Base-by-base conservation (phyloP, 2,888 invertebrate species). In the Dinocampus coccinellae region DNA sequence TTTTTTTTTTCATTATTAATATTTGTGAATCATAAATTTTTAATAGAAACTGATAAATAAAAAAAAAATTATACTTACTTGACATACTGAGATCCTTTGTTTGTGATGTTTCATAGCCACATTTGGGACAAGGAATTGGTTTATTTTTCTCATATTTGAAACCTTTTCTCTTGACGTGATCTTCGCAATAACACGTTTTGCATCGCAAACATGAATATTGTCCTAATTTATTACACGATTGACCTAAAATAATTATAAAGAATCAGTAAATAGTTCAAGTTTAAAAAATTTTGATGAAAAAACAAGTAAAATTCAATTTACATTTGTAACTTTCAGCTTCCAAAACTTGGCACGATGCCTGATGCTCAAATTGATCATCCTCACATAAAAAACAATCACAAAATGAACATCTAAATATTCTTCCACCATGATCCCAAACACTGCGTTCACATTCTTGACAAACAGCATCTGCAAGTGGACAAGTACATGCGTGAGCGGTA, bases 331-430 rank as follows among this genome's bases (percentile, higher is more conserved):
- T 97, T 88, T 98, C 98, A 0, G 97, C 93, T 85, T 98, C 98
- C 6, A 98, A 89, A 72, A 97, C 95, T 90, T 98, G 97, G 86
- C 97, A 98, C 0, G 95, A 96, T 3, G 98, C 98, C 89, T 98
- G 98, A 89, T 98, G 98, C 88, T 98, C 98, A 89, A 97, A 97
- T 88, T 97, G 97, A 88, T 97, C 97, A 88, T 97, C 97, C 89
- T 97, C 97, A 87, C 98, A 98, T 3, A 95, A 89, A 84, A 92
- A 97, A 61, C 93, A 95, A 79, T 92, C 90, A 86, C 98, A 98
- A 89, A 95, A 98, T 36, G 95, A 95, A 86, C 98, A 98, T 80
- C 93, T 93, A 87, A 96, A 98, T 79, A 96, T 93, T 67, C 96
- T 90, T 0, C 96, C 96, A 24, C 98, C 98, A 83, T 98, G 98